A percentile compares a stretch with the other conserved stretches of the same genome.
Conservation (phyloP, 2,888 invertebrate species). For the Morpho helenor region DNA sequence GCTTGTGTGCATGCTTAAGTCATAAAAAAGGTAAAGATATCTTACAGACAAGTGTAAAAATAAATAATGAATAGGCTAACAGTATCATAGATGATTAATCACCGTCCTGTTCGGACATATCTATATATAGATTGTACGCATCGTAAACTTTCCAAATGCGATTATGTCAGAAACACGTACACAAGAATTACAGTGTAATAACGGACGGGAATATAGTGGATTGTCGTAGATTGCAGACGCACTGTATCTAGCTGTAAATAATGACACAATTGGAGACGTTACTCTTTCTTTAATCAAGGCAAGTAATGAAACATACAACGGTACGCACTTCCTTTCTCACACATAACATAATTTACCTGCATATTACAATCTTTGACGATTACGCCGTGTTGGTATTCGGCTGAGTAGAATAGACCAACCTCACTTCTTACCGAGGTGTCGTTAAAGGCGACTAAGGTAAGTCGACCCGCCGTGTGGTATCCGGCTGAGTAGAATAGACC, state of each 20-base stretch:
- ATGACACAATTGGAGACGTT: conserved; percentile 62
- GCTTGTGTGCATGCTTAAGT: conserved; percentile 4
- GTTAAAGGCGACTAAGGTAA: too few relatives aligned
- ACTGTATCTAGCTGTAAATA: conserved; percentile 72
- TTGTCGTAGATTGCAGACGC: conserved; percentile 68
- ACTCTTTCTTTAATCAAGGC: conserved; percentile 47
- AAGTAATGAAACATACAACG: conserved; percentile 19
- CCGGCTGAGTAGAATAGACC: too few relatives aligned
- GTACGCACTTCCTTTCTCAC: conserved; percentile 23
- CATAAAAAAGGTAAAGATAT: conserved; percentile 11
- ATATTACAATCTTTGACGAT: too few relatives aligned
- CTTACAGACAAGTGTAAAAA: conserved; percentile 8
- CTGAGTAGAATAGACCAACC: too few relatives aligned
- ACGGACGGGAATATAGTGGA: conserved; percentile 61
- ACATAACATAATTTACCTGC: not conserved
- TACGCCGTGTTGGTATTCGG: too few relatives aligned
- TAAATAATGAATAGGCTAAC: conserved; percentile 6
- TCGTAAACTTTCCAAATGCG: conserved; percentile 43
- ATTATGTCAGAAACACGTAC: conserved; percentile 67
- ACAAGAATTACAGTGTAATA: conserved; percentile 71
- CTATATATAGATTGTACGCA: conserved; percentile 17
- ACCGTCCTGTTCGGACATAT: conserved; percentile 23
- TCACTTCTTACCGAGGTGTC: too few relatives aligned
- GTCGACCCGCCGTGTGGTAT: too few relatives aligned
- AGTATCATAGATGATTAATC: conserved; percentile 4